Base-by-base conservation (phyloP, 2,113 vertebrate species). In the Amphiprion percula region DNA sequence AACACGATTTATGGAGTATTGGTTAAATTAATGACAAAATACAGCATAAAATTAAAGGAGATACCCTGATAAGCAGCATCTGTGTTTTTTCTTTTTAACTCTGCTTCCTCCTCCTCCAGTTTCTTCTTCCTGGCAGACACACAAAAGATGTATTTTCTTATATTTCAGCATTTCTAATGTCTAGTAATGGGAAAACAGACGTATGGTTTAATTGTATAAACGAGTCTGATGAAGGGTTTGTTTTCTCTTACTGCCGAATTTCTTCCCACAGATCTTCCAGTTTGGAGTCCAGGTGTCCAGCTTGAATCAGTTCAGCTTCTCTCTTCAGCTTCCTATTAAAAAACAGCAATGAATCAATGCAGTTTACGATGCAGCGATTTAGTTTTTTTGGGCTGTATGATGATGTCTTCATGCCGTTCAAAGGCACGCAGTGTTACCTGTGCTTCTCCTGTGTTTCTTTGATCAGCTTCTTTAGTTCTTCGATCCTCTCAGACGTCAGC, bases 361-460 rank as follows among this genome's bases (percentile, higher is more conserved):
- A 12, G 14, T 26, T 41, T 47, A 56, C 2, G 11, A 52, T 10
- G 0, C 4, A 39, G 1, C 6, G 0, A 1, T 11, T 30, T 7
- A 2, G 2, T 17, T 41, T 30, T 65, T 60, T 33, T 19, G 37
- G 26, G 46, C 14, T 1, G 0, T 26, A 26, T 4, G 4, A 17
- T 10, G 46, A n/a, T 41, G 9, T 56, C 19, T 47, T 58, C n/a
- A 10, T 33, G 23, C 9, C 33, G 1, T 58, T 58, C 2, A 50
- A 65, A 30, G 19, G 1, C 2, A 21, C 23, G 19, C 9, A 15
- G 16, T 26, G 16, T 14, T 73, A 99, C 98, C 97, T 97, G 80
- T 98, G 98, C 84, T 96, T 97, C 81, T 99, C 97, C 82, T 99
- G 97, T 17, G 97, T 98, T 82, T 99, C 97, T 90, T 96, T 98